Percentiles rank a stretch among this genome's conserved stretches.
phyloP scores from a whole-genome alignment of 64 coral and sea anemone genomes.

The Stichodactyla helianthus region DNA sequence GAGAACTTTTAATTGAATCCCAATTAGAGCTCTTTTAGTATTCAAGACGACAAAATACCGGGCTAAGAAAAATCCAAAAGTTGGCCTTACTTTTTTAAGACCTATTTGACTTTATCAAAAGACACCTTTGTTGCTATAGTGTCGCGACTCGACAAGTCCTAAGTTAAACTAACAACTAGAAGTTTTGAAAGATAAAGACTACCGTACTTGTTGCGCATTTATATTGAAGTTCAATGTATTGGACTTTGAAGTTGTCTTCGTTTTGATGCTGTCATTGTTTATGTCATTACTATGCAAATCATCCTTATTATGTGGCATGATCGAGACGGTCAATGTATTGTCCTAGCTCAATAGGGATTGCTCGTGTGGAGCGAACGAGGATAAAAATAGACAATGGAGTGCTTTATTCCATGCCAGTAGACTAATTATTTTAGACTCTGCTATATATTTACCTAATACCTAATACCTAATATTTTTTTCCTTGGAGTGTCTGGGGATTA shows the following conservation, averaged over 20 bases:
- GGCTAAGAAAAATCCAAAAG: not conserved
- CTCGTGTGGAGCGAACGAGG: not conserved
- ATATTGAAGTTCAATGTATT: not conserved
- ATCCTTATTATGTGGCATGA: not conserved
- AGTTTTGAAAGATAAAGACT: not conserved
- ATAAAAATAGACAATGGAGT: not conserved
- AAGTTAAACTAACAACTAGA: not conserved
- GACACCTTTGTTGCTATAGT: not conserved
- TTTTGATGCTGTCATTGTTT: not conserved
- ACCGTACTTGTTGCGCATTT: not conserved
- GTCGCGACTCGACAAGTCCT: not conserved
- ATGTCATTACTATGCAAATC: not conserved
- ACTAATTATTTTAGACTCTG: not conserved
- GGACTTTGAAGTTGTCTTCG: not conserved
- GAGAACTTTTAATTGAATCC: not conserved
- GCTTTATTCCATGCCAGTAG: not conserved
- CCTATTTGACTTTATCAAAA: not conserved
- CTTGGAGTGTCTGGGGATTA: too few relatives aligned
- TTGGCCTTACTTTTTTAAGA: not conserved
- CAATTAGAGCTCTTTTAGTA: too few relatives aligned
- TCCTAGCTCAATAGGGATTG: not conserved
- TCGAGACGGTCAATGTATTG: not conserved
- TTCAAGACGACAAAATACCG: not conserved
- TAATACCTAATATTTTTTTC: too few relatives aligned
- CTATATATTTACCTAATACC: too few relatives aligned